Percentiles rank a stretch among this genome's conserved stretches.
These are phyloP conservation scores for Galerucella pusilla DNA, from an alignment of 2,888 invertebrate genomes.

Conservation along the genomic window DNA sequence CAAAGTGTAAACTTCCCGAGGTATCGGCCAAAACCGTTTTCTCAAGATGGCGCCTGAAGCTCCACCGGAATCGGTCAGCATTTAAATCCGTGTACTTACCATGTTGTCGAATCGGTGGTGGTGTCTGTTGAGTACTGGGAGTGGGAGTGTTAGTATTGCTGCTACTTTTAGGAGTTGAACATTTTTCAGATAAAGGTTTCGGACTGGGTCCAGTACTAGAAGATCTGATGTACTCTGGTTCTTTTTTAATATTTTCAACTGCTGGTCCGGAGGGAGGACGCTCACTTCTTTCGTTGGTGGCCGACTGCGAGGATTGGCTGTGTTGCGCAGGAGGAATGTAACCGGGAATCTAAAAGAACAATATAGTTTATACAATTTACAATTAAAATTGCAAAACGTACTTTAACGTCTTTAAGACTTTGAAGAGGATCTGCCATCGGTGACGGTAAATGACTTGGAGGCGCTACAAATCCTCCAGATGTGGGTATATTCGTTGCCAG, in stretches of 20 bases:
- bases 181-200: slow-evolving; percentile 57
- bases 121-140: slow-evolving; percentile 60
- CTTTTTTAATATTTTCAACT: slow-evolving; percentile 80
- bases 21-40: too few species aligned
- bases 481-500: slow-evolving; percentile 40
- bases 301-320: slow-evolving; percentile 47
- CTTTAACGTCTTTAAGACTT: slow-evolving; percentile 83
- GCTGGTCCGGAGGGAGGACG: slow-evolving; percentile 71
- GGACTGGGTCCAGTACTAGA: slow-evolving; percentile 57
- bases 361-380: background rate
- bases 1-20: too few species aligned
- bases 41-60: too few species aligned
- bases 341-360: slow-evolving; percentile 53
- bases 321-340: slow-evolving; percentile 54
- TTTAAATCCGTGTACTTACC: slow-evolving; percentile 41
- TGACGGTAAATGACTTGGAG: slow-evolving; percentile 48
- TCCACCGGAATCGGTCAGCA: too few species aligned
- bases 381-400: slow-evolving; percentile 53
- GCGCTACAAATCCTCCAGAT: slow-evolving; percentile 49
- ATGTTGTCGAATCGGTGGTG: slow-evolving; percentile 66
- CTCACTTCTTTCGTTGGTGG: slow-evolving; percentile 55
- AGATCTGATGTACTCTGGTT: slow-evolving; percentile 71
- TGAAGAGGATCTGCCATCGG: slow-evolving; percentile 74
- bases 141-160: slow-evolving; percentile 58
- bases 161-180: slow-evolving; percentile 59